Conservation (phyloP, 2,797 vertebrate genomes). For the Echiichthys vipera region DNA sequence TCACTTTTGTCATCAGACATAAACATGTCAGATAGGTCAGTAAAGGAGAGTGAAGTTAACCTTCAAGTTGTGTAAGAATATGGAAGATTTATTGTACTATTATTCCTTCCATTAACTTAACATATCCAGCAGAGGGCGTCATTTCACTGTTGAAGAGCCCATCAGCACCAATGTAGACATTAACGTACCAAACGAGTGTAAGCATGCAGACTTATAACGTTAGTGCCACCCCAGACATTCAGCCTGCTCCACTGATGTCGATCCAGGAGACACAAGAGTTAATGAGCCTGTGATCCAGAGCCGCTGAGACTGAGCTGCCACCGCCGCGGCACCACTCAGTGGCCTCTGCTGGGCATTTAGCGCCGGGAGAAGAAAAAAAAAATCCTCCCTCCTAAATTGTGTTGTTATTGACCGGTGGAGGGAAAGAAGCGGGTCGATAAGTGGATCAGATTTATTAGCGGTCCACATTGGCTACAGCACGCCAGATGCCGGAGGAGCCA, state of each 20-base stretch:
- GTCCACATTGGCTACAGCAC: conserved; percentile 34
- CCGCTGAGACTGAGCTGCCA: conserved; percentile 9
- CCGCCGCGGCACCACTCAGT: conserved; percentile 27
- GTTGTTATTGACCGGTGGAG: conserved; percentile 48
- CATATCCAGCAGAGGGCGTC: conserved; percentile 58
- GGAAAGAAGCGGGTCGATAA: conserved; percentile 54
- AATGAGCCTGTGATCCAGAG: conserved; percentile 24
- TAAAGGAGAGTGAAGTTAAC: not conserved
- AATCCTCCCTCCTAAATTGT: conserved; percentile 31
- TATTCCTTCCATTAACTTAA: not conserved
- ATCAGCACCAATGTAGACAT: not conserved
- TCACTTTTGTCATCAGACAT: not conserved
- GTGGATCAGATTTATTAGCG: conserved; percentile 67
- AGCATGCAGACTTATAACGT: conserved; percentile 11
- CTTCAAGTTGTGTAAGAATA: not conserved
- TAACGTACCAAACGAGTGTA: conserved; percentile 30
- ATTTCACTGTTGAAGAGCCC: conserved; percentile 5
- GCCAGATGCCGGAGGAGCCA: conserved; percentile 42
- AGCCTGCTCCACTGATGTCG: conserved; percentile 17
- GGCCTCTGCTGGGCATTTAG: conserved; percentile 37
- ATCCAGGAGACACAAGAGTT: conserved; percentile 21
- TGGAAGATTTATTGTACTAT: not conserved
- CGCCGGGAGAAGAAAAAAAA: not conserved
- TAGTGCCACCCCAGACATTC: not conserved
- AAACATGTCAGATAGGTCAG: not conserved